Conservation (phyloP, 2,888 invertebrate genomes). For the Caenorhabditis sp. region DNA sequence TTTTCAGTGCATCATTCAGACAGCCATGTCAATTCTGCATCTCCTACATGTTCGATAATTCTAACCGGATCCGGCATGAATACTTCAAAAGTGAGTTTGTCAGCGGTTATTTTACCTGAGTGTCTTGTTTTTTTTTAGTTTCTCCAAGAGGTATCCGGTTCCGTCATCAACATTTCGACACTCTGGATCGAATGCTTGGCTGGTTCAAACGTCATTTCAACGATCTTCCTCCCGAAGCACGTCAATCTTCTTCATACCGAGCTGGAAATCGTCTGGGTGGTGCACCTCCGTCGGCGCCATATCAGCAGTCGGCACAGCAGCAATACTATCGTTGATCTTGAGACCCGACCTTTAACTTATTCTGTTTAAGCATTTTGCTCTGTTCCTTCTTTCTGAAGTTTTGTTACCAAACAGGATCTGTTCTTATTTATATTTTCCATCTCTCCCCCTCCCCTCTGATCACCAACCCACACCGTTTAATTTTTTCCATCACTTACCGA, state of each 20-base stretch:
- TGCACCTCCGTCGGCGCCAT: constrained; percentile 12
- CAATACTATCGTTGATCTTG: background rate
- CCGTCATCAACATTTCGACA: constrained; percentile 90
- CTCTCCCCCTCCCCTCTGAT: background rate
- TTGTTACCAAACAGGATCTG: constrained; percentile 20
- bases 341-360: background rate
- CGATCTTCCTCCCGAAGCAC: constrained; percentile 87
- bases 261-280: background rate
- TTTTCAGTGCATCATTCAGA: constrained; percentile 74
- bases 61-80: constrained; percentile 91
- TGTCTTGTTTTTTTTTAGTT: constrained; percentile 84
- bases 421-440: constrained; percentile 14
- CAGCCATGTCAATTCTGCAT: constrained; percentile 92
- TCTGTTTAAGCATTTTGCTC: background rate
- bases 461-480: background rate
- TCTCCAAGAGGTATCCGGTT: constrained; percentile 95
- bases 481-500: background rate
- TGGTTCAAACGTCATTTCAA: constrained; percentile 99
- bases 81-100: constrained; percentile 87
- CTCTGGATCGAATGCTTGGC: constrained; percentile 89
- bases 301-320: background rate
- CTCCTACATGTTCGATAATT: constrained; percentile 91
- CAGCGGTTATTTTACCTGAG: background rate
- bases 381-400: constrained; percentile 7
- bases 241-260: constrained; percentile 8